phyloP scores from a whole-genome alignment of 2,113 vertebrate genomes.

The Pseudopipra pipra region DNA sequence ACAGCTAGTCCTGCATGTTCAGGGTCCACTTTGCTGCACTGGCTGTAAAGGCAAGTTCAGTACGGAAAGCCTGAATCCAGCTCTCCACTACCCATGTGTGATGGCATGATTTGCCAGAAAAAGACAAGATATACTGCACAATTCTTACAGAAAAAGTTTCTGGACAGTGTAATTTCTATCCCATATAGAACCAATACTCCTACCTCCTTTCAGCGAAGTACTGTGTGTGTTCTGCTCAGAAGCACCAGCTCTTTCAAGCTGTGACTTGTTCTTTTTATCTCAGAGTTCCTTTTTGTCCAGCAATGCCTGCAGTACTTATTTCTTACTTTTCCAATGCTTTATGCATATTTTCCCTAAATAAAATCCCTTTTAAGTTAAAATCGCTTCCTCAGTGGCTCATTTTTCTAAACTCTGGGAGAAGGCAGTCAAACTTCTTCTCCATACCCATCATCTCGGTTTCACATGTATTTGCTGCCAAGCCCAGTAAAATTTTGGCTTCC shows the following conservation, averaged over 20 bases:
- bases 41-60: neutral
- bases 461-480: neutral
- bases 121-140: neutral
- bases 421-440: neutral
- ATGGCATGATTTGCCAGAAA: neutral
- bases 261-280: neutral
- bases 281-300: neutral
- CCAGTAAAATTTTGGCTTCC: neutral
- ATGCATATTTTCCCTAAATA: neutral
- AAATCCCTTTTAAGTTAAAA: neutral
- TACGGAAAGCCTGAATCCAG: neutral
- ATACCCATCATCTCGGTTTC: neutral
- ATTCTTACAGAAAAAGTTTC: neutral
- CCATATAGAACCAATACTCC: neutral
- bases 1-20: neutral
- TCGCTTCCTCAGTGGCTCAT: neutral
- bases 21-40: neutral
- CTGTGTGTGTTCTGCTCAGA: rapidly evolving
- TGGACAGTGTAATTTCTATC: neutral
- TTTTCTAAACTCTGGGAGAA: neutral
- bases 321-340: neutral
- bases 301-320: neutral
- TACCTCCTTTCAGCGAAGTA: neutral
- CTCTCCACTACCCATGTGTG: too few relatives aligned
- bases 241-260: neutral